Conservation (phyloP, 2,888 invertebrate genomes). For the Hipparchia sbordonii region DNA sequence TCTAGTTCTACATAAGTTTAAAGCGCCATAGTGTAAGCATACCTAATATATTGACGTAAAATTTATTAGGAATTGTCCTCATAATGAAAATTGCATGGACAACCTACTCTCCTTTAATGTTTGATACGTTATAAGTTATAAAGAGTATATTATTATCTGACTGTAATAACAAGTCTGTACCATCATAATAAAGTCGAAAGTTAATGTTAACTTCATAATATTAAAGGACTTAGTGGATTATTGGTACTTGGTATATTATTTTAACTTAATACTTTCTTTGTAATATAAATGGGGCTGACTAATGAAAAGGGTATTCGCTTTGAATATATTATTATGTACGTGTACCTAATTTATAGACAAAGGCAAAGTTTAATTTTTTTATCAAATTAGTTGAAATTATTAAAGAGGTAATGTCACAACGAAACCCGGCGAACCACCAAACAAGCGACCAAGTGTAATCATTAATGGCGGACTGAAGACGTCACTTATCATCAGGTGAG, state of each 20-base stretch:
- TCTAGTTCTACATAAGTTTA: too few relatives aligned
- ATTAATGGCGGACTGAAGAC: slow-evolving; percentile 18
- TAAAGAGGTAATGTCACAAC: not conserved
- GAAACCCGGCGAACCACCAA: not conserved
- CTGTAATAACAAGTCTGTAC: slow-evolving; percentile 1
- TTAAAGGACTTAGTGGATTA: not conserved
- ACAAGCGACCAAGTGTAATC: slow-evolving; percentile 14
- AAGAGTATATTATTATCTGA: slow-evolving; percentile 10
- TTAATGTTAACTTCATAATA: slow-evolving; percentile 7
- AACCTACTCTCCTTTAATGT: not conserved
- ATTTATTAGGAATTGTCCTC: not conserved
- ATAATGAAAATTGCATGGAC: not conserved
- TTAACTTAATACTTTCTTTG: slow-evolving; percentile 12
- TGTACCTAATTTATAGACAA: not conserved
- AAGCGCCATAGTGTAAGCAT: too few relatives aligned
- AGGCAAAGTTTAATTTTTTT: not conserved
- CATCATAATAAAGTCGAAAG: slow-evolving; percentile 11
- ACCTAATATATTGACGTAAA: too few relatives aligned
- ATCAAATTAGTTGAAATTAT: not conserved
- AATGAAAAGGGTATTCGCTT: not conserved
- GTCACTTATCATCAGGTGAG: too few relatives aligned
- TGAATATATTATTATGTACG: not conserved
- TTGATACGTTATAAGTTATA: not conserved
- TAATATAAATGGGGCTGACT: slow-evolving; percentile 2
- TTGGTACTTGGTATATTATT: not conserved